A percentile compares a stretch with the other conserved stretches of the same genome.
Evolutionary conservation across 2,113 vertebrate genomes (phyloP).

Genomic region (Crotalus helleri): DNA sequence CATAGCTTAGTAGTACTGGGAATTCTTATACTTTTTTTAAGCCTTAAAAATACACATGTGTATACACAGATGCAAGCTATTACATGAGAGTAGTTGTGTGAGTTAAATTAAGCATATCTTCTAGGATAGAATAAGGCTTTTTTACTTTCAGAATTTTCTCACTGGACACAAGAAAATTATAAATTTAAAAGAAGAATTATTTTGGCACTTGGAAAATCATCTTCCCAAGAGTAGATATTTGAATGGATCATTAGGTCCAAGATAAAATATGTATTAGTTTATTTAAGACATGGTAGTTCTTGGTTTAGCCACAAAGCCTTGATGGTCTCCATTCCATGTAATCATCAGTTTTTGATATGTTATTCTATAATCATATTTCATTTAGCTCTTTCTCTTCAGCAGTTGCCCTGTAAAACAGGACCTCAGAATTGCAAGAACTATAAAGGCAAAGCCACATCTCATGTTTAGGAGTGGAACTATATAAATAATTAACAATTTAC

Average conservation of each 20-base stretch:
- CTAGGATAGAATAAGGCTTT: background rate
- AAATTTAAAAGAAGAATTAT: background rate
- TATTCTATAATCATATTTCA: background rate
- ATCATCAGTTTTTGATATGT: background rate
- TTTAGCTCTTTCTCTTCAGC: background rate
- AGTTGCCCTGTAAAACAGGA: background rate
- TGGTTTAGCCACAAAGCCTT: background rate
- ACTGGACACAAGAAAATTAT: background rate
- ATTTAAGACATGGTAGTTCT: background rate
- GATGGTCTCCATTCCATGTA: background rate
- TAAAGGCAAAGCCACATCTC: background rate
- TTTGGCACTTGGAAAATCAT: background rate
- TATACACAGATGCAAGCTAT: constrained; percentile 33
- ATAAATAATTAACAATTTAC: background rate
- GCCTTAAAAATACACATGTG: constrained; percentile 51
- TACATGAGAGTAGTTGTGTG: constrained; percentile 44
- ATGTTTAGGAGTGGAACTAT: background rate
- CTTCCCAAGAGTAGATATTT: background rate
- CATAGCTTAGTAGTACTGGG: constrained; percentile 47
- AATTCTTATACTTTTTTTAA: constrained; percentile 64
- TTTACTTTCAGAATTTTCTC: background rate
- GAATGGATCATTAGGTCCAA: background rate
- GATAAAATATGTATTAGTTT: background rate
- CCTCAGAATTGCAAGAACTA: background rate
- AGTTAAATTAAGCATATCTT: constrained; percentile 58